A percentile compares a stretch with the other conserved stretches of the same genome.
These are phyloP conservation scores for Tricholaema leucomelas DNA, from an alignment of 2,113 vertebrate genomes.

Conservation along the genomic window DNA sequence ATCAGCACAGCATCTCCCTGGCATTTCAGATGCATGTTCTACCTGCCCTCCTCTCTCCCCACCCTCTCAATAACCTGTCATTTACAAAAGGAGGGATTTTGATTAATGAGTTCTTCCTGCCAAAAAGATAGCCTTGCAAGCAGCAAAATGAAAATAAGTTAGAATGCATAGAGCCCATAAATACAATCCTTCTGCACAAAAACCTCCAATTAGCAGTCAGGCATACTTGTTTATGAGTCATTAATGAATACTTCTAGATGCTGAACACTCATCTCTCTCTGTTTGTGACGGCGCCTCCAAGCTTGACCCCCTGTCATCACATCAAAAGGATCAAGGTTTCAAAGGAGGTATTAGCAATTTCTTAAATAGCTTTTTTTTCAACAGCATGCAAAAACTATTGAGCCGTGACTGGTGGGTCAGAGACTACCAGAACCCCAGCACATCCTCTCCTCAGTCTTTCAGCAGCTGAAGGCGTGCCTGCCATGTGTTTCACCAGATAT, in stretches of 20 bases:
- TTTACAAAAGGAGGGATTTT: slow-evolving; percentile 46
- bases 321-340: slow-evolving; percentile 57
- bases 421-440: background rate
- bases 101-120: slow-evolving; percentile 48
- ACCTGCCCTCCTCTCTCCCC: slow-evolving; percentile 23
- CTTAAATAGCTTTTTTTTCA: slow-evolving; percentile 54
- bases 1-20: background rate
- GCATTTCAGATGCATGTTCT: slow-evolving; percentile 20
- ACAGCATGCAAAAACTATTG: slow-evolving; percentile 5
- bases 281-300: slow-evolving; percentile 49
- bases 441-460: background rate
- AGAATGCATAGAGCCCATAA: slow-evolving; percentile 10
- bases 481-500: background rate
- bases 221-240: slow-evolving; percentile 52
- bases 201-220: slow-evolving; percentile 53
- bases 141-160: slow-evolving; percentile 34
- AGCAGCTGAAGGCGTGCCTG: background rate
- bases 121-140: slow-evolving; percentile 3
- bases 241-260: slow-evolving; percentile 56
- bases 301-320: slow-evolving; percentile 56
- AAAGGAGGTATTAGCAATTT: slow-evolving; percentile 38
- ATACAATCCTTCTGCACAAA: slow-evolving; percentile 35
- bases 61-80: background rate
- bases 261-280: slow-evolving; percentile 59
- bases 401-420: slow-evolving; percentile 20